Percentiles rank a stretch among this genome's conserved stretches.
These are phyloP conservation scores for Clarias platycephalus DNA, from an alignment of 2,797 vertebrate species.

Conservation along the genomic window DNA sequence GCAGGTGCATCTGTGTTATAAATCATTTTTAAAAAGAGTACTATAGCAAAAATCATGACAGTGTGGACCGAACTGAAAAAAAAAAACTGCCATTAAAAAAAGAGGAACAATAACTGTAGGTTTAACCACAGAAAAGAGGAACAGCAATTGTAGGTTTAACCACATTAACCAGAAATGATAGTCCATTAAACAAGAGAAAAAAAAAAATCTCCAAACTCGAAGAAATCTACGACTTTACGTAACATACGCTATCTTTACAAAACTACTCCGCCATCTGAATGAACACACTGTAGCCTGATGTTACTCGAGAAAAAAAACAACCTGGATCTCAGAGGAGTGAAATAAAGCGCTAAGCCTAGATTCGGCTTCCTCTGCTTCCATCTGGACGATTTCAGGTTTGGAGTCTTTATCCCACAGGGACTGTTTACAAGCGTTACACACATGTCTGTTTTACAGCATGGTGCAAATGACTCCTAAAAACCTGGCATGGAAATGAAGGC, in stretches of 20 bases:
- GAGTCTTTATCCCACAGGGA: not conserved
- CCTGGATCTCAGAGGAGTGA: not conserved
- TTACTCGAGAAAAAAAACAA: not conserved
- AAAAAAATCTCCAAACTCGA: not conserved
- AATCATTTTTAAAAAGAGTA: not conserved
- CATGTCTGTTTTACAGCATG: not conserved
- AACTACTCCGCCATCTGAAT: not conserved
- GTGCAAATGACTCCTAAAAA: not conserved
- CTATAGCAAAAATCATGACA: not conserved
- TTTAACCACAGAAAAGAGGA: constrained; percentile 11
- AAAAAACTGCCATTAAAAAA: not conserved
- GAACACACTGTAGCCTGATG: not conserved
- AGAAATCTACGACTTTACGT: not conserved
- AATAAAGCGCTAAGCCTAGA: not conserved
- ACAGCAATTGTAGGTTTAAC: not conserved
- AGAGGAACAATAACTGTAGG: not conserved
- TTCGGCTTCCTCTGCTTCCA: not conserved
- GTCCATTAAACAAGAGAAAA: not conserved
- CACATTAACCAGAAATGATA: not conserved
- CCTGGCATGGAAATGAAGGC: not conserved
- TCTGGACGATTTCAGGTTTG: constrained; percentile 11
- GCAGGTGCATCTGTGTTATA: not conserved
- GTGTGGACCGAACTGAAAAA: not conserved
- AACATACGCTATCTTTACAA: not conserved
- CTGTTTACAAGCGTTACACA: not conserved